Evolutionary conservation across 2,888 invertebrate species (phyloP), one percentile per base, ranked within the genome.

Genomic region (Thalpophila matura): DNA sequence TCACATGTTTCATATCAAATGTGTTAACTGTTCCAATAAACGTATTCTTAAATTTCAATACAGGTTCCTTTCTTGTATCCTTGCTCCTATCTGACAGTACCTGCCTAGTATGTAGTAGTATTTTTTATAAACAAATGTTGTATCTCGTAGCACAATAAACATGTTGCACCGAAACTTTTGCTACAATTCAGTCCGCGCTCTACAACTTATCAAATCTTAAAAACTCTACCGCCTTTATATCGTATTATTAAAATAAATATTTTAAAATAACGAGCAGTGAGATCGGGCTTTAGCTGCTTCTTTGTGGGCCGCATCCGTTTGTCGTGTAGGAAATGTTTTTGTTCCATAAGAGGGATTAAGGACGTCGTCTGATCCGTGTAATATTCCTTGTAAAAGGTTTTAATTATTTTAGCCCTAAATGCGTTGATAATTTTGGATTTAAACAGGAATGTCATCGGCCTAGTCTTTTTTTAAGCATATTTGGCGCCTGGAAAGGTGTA

Each of bases 161-260:
- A n/a, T n/a, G n/a, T n/a, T n/a, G n/a, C n/a, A n/a, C n/a, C n/a
- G n/a, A n/a, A n/a, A n/a, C n/a, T n/a, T n/a, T n/a, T n/a, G n/a
- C n/a, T n/a, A n/a, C n/a, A n/a, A n/a, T n/a, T n/a, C n/a, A n/a
- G 1, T 12, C 14, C n/a, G 43, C 27, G 26, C 37, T 63, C 24
- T 46, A 35, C 6, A 20, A 4, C 20, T 20, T 16, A 12, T 61
- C 6, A 1, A 18, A 29, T 29, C 61, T 35, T 18, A 1, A 43
- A 29, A 27, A 12, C 4, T 1, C 10, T 70, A 61, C 73, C 65
- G 58, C 31, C 61, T 61, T 68, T 81, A 82, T 79, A 81, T 80
- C 77, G 77, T 74, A 80, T 85, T 86, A 86, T 83, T 83, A 64
- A 86, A 86, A 84, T 85, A 84, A 84, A 86, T 86, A 83, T 87